Conservation (phyloP, 2,888 invertebrate species). For the Dynastes maya region DNA sequence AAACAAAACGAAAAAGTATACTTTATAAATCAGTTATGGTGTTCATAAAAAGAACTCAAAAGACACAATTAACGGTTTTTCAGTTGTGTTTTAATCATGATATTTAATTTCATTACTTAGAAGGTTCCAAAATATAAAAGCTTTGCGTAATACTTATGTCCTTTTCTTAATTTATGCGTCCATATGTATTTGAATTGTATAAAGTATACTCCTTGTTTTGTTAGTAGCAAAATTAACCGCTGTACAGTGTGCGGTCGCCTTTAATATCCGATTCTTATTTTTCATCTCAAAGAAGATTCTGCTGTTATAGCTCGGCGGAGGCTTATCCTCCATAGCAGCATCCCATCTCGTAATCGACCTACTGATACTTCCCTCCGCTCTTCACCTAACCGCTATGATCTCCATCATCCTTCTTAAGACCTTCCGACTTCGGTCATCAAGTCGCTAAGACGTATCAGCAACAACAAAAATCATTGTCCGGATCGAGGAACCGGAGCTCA, state of each 20-base stretch:
- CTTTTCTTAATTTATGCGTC: no score
- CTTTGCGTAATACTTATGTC: no score
- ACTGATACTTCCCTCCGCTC: not conserved
- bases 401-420: slow-evolving; percentile 5
- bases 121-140: no score
- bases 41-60: no score
- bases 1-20: no score
- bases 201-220: no score
- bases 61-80: no score
- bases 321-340: not conserved
- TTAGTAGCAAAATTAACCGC: no score
- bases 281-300: slow-evolving; percentile 7
- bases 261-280: not conserved
- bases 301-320: not conserved
- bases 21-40: no score
- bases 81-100: no score
- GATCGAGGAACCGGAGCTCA: slow-evolving; percentile 22
- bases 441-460: not conserved
- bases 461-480: slow-evolving; percentile 31
- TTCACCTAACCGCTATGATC: not conserved
- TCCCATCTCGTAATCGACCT: slow-evolving; percentile 18
- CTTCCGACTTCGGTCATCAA: not conserved
- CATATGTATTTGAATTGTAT: no score
- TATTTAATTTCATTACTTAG: no score
- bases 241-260: not conserved